phyloP scores from a whole-genome alignment of 2,797 vertebrate genomes.

The Lateolabrax maculatus region DNA sequence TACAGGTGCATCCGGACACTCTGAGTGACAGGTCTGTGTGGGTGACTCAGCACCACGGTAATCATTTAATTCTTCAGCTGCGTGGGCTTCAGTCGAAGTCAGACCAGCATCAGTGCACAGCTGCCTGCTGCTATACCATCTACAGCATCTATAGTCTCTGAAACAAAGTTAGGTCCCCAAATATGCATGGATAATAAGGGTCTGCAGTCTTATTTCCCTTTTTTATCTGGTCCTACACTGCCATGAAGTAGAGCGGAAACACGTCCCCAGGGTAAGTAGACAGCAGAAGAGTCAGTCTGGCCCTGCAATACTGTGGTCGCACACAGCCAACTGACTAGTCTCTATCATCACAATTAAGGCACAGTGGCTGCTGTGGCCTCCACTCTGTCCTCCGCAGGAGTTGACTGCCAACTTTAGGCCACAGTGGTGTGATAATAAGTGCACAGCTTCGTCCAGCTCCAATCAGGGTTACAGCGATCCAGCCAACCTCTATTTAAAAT shows the following conservation, averaged over 20 bases:
- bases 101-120: conserved; percentile 34
- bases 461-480: conserved; percentile 41
- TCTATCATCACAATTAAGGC: conserved; percentile 62
- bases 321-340: conserved; percentile 51
- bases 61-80: conserved; percentile 52
- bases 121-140: conserved; percentile 27
- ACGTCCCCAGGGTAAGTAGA: conserved; percentile 48
- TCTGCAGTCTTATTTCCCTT: conserved; percentile 39
- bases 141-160: conserved; percentile 16
- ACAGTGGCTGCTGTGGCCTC: conserved; percentile 40
- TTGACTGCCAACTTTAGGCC: conserved; percentile 49
- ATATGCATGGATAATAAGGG: conserved; percentile 53
- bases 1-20: conserved; percentile 42
- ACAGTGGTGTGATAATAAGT: conserved; percentile 47
- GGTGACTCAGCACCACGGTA: conserved; percentile 44
- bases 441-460: conserved; percentile 41
- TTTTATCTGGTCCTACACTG: conserved; percentile 43
- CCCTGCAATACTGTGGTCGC: conserved; percentile 36
- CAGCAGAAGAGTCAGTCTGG: conserved; percentile 43
- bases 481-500: conserved; percentile 58
- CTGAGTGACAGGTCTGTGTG: conserved; percentile 60
- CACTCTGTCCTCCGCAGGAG: conserved; percentile 48
- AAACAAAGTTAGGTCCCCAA: conserved; percentile 47
- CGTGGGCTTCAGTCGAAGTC: conserved; percentile 46
- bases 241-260: conserved; percentile 69